A percentile compares a stretch with the other conserved stretches of the same genome.
phyloP scores from a whole-genome alignment of 2,113 vertebrate species.

The Bujurquina vittata region DNA sequence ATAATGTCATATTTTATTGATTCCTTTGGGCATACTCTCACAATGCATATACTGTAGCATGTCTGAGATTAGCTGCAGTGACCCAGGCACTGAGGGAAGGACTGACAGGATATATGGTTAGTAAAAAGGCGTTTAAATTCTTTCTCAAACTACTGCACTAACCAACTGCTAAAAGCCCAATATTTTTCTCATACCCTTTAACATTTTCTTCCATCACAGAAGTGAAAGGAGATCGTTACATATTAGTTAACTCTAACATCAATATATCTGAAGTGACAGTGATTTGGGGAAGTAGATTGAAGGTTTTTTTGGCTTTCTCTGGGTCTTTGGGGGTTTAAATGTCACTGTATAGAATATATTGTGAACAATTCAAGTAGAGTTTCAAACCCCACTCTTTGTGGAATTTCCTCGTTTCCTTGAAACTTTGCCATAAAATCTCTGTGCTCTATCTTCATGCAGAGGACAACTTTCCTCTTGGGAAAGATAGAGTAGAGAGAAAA shows the following conservation, averaged over 20 bases:
- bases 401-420: conserved; percentile 31
- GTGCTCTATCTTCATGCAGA: conserved; percentile 10
- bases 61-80: neutral
- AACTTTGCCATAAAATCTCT: neutral
- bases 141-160: neutral
- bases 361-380: conserved; percentile 21
- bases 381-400: conserved; percentile 4
- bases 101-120: neutral
- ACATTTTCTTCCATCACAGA: neutral
- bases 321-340: conserved; percentile 16
- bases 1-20: conserved; percentile 8
- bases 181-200: neutral
- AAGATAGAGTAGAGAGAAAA: conserved; percentile 25
- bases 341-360: conserved; percentile 1
- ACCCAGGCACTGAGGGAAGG: neutral
- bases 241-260: neutral
- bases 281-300: neutral
- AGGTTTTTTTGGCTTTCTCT: neutral
- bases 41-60: neutral
- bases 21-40: neutral
- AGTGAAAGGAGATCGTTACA: neutral
- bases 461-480: conserved; percentile 30
- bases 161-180: neutral
- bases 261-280: neutral
- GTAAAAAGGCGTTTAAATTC: neutral